Conservation (phyloP, 2,888 invertebrate species). For the Ceratothoa steindachneri region DNA sequence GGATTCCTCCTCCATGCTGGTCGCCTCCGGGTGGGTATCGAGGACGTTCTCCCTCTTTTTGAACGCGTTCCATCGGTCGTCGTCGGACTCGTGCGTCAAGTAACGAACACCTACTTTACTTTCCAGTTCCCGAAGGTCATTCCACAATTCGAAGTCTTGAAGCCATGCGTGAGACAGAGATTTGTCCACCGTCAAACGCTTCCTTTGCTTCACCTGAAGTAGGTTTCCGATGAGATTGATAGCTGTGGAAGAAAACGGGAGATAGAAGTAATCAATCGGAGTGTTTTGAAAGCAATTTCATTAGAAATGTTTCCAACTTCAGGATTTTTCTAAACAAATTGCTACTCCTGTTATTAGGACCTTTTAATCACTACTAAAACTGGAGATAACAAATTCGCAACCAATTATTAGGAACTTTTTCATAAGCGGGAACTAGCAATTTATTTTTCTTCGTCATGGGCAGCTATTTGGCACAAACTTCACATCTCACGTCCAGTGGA, state of each 20-base stretch:
- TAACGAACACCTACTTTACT: constrained; percentile 71
- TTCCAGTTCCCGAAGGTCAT: constrained; percentile 85
- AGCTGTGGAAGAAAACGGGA: constrained; percentile 60
- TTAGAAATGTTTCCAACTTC: too few relatives aligned
- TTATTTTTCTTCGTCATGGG: too few relatives aligned
- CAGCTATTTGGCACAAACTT: too few relatives aligned
- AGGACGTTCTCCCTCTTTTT: background rate
- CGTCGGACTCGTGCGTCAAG: constrained; percentile 87
- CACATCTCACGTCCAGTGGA: too few relatives aligned
- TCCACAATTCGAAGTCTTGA: constrained; percentile 87
- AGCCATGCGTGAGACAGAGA: constrained; percentile 72
- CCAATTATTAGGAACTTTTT: too few relatives aligned
- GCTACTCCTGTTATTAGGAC: too few relatives aligned
- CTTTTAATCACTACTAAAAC: too few relatives aligned
- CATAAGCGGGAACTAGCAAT: too few relatives aligned
- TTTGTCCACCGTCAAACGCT: constrained; percentile 93
- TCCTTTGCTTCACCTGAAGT: constrained; percentile 92
- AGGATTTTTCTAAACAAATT: too few relatives aligned
- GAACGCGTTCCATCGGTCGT: constrained; percentile 73
- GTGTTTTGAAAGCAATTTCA: constrained; percentile 98
- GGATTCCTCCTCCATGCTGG: background rate
- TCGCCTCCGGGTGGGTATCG: background rate
- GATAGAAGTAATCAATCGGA: constrained; percentile 66
- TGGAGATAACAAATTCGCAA: too few relatives aligned
- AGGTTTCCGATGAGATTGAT: constrained; percentile 97